phyloP scores from a whole-genome alignment of 2,113 vertebrate species.

The Sebastes schlegelii region DNA sequence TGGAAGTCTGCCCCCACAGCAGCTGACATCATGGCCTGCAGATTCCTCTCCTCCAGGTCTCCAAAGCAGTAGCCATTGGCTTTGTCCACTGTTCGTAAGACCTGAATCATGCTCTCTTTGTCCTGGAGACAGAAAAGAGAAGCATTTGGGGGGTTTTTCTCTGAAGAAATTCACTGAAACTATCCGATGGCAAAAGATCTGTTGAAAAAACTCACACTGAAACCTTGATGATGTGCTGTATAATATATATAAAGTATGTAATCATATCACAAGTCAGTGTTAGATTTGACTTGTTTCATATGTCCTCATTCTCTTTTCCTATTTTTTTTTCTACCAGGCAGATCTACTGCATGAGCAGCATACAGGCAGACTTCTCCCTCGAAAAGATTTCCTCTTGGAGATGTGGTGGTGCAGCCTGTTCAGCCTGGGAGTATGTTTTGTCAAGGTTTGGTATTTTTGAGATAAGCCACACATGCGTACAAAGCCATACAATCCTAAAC shows the following conservation, averaged over 20 bases:
- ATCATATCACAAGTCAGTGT: background rate
- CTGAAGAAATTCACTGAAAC: slow-evolving; percentile 8
- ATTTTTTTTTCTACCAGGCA: background rate
- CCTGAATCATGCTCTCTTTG: slow-evolving; percentile 91
- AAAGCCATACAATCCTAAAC: slow-evolving; percentile 18
- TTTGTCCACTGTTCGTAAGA: slow-evolving; percentile 94
- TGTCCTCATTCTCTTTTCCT: background rate
- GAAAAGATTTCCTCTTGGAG: slow-evolving; percentile 1
- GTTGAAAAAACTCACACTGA: background rate
- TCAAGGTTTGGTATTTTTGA: background rate
- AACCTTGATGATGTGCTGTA: background rate
- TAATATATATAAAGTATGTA: background rate
- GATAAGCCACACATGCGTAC: background rate
- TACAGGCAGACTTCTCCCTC: background rate
- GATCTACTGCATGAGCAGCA: background rate
- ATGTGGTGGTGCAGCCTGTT: background rate
- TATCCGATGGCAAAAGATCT: background rate
- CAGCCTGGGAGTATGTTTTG: background rate
- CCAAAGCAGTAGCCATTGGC: slow-evolving; percentile 96
- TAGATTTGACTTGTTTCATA: background rate
- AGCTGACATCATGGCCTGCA: slow-evolving; percentile 95
- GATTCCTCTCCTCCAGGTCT: slow-evolving; percentile 89
- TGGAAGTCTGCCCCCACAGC: slow-evolving; percentile 96
- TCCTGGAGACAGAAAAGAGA: slow-evolving; percentile 83
- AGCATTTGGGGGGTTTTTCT: slow-evolving; percentile 4